These are phyloP conservation scores for Trissolcus basalis DNA, from an alignment of 1,140 invertebrate genomes.

Conservation along the genomic window DNA sequence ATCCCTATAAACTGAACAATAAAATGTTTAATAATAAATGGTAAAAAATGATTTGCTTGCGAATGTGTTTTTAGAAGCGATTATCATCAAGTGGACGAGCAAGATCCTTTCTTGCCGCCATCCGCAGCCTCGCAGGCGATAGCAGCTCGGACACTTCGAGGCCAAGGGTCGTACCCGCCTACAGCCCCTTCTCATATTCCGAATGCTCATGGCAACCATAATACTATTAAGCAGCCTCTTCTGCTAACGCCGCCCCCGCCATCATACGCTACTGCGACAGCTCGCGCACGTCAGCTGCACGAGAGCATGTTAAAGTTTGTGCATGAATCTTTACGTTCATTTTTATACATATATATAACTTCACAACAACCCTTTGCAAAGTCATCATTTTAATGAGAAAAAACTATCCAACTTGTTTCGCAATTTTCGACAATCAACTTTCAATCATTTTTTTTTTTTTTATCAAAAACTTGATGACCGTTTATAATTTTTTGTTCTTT, in stretches of 20 bases:
- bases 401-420: no score
- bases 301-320: constrained; percentile 77
- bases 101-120: constrained; percentile 83
- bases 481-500: no score
- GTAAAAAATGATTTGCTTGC: constrained; percentile 55
- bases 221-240: constrained; percentile 77
- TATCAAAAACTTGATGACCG: no score
- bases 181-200: constrained; percentile 76
- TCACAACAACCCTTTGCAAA: not conserved
- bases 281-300: constrained; percentile 77
- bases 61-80: constrained; percentile 79
- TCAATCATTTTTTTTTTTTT: no score
- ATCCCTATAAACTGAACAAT: constrained; percentile 52
- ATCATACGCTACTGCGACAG: constrained; percentile 77
- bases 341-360: constrained; percentile 34
- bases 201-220: constrained; percentile 76
- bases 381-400: no score
- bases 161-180: constrained; percentile 80
- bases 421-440: no score
- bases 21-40: constrained; percentile 49
- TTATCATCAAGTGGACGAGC: constrained; percentile 84
- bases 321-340: constrained; percentile 71
- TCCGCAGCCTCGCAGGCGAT: constrained; percentile 80
- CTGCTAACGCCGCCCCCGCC: constrained; percentile 76
- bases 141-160: constrained; percentile 80